Evolutionary conservation across 2,113 vertebrate genomes (phyloP), one percentile per base, ranked within the genome.

Genomic region (Rhinopomastus cyanomelas): DNA sequence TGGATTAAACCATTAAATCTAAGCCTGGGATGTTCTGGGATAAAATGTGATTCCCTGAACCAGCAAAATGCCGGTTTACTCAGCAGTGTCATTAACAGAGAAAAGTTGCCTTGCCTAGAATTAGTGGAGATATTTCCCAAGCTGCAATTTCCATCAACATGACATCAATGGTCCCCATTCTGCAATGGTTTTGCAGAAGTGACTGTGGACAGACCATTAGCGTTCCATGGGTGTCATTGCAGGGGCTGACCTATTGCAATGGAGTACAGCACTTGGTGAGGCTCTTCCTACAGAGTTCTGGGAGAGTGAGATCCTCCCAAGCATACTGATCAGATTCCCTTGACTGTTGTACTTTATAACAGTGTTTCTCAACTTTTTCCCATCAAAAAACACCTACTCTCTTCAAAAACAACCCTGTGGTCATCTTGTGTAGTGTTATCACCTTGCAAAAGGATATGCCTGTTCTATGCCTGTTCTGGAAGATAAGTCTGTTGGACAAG

Each of bases 241-340:
- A 48, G 46, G 9, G 8, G 3, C 17, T 3, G 1, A 26, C 9
- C 12, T 62, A 4, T 42, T 71, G 21, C 0, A 0, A 34, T 34
- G 30, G 32, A 29, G 22, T 59, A 36, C 2, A 10, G 39, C 26
- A 59, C 0, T 0, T 2, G 1, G 22, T 8, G 8, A 8, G 26
- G 39, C 11, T 42, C 55, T 78, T 78, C 44, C 16, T 36, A 19
- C 22, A 34, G 29, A 56, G 46, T 30, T 77, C 46, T 20, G 30
- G n/a, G 29, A 51, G 30, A 72, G 11, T 11, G 37, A 37, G 34
- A 60, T 59, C 37, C 65, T 52, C 15, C 49, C 48, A 77, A 30
- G 20, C 27, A 39, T 66, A 32, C n/a, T 56, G 29, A 23, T 1
- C 0, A 26, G 27, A 67, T 84, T 51, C 12, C 34, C 26, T 23